Percentiles rank a stretch among this genome's conserved stretches.
phyloP scores from a whole-genome alignment of 2,113 vertebrate species.

The Trachemys scripta region DNA sequence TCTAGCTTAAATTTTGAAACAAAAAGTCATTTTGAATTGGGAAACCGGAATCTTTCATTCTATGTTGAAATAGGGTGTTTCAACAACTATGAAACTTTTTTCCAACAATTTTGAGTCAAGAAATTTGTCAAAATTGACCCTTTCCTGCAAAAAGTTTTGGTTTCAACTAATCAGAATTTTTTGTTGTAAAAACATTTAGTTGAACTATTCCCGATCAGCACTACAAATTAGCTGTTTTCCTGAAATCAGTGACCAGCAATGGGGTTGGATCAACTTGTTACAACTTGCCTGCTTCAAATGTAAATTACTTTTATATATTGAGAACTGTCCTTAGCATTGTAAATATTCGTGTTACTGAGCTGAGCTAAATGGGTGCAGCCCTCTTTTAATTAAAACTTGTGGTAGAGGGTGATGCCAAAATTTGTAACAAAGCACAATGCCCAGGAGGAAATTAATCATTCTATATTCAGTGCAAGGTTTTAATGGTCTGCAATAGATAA shows the following conservation, averaged over 20 bases:
- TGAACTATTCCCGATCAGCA: background rate
- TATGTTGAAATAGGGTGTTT: background rate
- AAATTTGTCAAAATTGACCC: background rate
- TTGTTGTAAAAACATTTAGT: background rate
- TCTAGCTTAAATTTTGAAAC: background rate
- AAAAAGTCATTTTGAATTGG: background rate
- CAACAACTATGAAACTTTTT: background rate
- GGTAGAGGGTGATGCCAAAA: constrained; percentile 1
- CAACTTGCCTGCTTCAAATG: background rate
- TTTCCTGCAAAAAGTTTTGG: background rate
- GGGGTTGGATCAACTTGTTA: background rate
- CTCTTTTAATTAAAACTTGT: background rate
- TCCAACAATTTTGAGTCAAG: background rate
- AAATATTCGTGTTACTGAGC: background rate
- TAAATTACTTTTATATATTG: background rate
- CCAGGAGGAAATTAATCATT: background rate
- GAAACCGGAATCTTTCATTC: background rate
- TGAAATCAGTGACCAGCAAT: background rate
- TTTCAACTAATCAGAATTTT: background rate
- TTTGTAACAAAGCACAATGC: background rate
- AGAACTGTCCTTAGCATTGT: background rate
- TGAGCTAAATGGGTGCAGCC: background rate
- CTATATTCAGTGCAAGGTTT: background rate
- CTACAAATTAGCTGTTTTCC: background rate
- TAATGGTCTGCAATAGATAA: background rate